Conservation (phyloP, 2,888 invertebrate species). For the Andrena marginata region DNA sequence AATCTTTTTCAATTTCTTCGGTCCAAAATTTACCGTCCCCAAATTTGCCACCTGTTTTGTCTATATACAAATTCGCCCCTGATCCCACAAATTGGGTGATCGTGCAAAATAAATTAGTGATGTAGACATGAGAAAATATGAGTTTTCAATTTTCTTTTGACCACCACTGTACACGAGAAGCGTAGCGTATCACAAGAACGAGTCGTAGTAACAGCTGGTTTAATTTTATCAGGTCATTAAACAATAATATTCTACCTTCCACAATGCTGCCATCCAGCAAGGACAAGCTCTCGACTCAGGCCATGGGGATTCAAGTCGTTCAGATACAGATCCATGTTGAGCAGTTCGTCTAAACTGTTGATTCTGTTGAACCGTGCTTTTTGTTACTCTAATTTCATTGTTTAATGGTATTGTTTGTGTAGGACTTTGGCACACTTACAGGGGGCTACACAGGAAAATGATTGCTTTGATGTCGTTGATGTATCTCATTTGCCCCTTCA, state of each 20-base stretch:
- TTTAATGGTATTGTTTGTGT: background rate
- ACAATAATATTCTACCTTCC: constrained; percentile 86
- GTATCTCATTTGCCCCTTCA: constrained; percentile 95
- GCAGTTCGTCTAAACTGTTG: constrained; percentile 93
- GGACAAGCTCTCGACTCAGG: constrained; percentile 92
- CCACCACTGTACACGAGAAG: no score
- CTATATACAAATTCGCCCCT: no score
- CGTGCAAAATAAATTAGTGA: no score
- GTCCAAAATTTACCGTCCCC: no score
- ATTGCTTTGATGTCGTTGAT: constrained; percentile 92
- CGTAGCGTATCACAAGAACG: no score
- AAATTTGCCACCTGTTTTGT: no score
- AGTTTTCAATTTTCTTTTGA: no score
- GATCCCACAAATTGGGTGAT: no score
- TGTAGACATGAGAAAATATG: no score
- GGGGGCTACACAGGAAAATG: constrained; percentile 94
- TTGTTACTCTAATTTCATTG: background rate
- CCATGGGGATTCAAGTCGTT: constrained; percentile 95
- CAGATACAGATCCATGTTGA: constrained; percentile 91
- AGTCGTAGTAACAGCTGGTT: background rate
- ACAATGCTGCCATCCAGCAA: constrained; percentile 94
- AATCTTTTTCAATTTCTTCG: no score
- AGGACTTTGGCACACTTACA: constrained; percentile 87
- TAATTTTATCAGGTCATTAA: background rate
- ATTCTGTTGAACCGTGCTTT: constrained; percentile 86